Evolutionary conservation across 2,888 invertebrate genomes (phyloP).

Genomic region (Neoaliturus tenellus): DNA sequence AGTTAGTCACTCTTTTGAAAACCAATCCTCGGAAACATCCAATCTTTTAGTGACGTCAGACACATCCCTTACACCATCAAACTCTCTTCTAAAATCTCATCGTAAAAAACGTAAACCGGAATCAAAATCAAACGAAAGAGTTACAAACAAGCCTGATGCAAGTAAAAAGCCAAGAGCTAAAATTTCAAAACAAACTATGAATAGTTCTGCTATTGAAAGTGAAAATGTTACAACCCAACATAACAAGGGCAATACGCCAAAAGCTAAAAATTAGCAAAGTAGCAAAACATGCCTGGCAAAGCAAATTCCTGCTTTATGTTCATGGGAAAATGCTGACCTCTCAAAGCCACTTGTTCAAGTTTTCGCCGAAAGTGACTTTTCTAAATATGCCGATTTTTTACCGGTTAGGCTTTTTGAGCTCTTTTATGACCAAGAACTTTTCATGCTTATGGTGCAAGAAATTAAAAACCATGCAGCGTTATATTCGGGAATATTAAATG

Average conservation of each 20-base stretch:
- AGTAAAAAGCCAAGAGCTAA: background rate
- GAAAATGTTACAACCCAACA: background rate
- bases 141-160: background rate
- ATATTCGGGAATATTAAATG: too few species aligned
- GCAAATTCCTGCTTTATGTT: background rate
- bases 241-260: background rate
- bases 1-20: too few species aligned
- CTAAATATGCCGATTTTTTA: conserved; percentile 50
- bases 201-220: background rate
- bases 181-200: background rate
- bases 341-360: conserved; percentile 3
- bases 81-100: background rate
- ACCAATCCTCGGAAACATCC: background rate
- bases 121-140: background rate
- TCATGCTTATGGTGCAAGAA: conserved; percentile 38
- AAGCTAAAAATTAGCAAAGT: too few species aligned
- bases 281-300: background rate
- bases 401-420: conserved; percentile 48
- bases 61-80: conserved; percentile 1
- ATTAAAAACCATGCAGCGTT: conserved; percentile 49
- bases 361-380: conserved; percentile 46
- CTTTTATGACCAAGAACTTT: conserved; percentile 45
- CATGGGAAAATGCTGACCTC: conserved; percentile 44
- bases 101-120: conserved; percentile 12
- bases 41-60: background rate